Conservation (phyloP, 64 coral and sea anemone genomes). For the Exaiptasia diaphana region DNA sequence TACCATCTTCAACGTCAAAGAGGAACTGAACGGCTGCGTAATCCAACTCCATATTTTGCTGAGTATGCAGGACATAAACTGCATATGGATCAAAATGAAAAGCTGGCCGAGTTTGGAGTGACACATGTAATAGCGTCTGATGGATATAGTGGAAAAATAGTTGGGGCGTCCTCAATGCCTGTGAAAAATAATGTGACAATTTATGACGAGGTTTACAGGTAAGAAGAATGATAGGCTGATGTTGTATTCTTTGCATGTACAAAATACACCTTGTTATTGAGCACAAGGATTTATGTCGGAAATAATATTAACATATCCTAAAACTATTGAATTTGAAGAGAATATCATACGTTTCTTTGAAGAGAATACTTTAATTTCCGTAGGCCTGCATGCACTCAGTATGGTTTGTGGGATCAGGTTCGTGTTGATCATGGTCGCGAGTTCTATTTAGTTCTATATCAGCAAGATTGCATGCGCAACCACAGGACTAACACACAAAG, state of each 20-base stretch:
- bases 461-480: neutral
- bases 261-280: neutral
- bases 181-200: constrained; percentile 56
- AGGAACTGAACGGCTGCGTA: constrained; percentile 27
- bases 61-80: constrained; percentile 45
- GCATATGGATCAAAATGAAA: constrained; percentile 52
- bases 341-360: neutral
- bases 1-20: constrained; percentile 17
- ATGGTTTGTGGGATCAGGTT: constrained; percentile 61
- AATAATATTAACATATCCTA: neutral
- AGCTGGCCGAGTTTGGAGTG: constrained; percentile 34
- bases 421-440: constrained; percentile 48
- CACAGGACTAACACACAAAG: constrained; percentile 33
- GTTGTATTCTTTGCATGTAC: neutral
- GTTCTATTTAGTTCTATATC: constrained; percentile 36
- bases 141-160: constrained; percentile 46
- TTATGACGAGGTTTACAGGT: constrained; percentile 54
- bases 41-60: constrained; percentile 28
- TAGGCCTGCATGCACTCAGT: constrained; percentile 1
- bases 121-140: constrained; percentile 33
- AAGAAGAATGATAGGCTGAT: neutral
- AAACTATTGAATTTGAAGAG: too few relatives aligned
- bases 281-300: neutral
- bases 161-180: constrained; percentile 50
- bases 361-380: neutral